Percentiles rank a stretch among this genome's conserved stretches.
phyloP scores from a whole-genome alignment of 1,140 invertebrate genomes.

The Thaumatotibia leucotreta region DNA sequence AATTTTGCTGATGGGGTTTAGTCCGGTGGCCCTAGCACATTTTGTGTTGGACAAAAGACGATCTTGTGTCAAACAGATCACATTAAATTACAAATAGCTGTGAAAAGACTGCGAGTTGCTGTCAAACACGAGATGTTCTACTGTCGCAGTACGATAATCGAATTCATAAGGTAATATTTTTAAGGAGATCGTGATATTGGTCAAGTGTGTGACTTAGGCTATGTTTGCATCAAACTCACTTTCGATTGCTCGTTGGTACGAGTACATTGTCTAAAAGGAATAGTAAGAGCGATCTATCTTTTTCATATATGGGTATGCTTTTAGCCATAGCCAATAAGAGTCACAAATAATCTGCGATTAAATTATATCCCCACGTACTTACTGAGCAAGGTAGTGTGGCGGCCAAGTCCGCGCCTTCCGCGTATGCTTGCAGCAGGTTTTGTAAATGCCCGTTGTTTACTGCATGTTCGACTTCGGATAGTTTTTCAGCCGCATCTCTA shows the following conservation, averaged over 20 bases:
- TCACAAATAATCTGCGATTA: too few relatives aligned
- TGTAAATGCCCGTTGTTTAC: slow-evolving; percentile 92
- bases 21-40: too few relatives aligned
- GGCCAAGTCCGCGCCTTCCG: slow-evolving; percentile 92
- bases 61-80: too few relatives aligned
- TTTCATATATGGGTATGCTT: slow-evolving; percentile 96
- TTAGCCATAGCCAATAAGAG: slow-evolving; percentile 92
- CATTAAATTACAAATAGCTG: too few relatives aligned
- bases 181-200: too few relatives aligned
- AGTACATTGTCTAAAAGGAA: slow-evolving; percentile 94
- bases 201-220: slow-evolving; percentile 94
- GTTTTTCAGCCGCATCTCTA: slow-evolving; percentile 84
- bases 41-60: too few relatives aligned
- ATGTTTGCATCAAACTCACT: slow-evolving; percentile 93
- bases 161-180: too few relatives aligned
- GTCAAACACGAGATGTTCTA: too few relatives aligned
- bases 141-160: too few relatives aligned
- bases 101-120: too few relatives aligned
- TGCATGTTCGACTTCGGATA: slow-evolving; percentile 93
- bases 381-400: slow-evolving; percentile 87
- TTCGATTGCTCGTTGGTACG: slow-evolving; percentile 92
- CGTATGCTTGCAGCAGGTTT: slow-evolving; percentile 93
- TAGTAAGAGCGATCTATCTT: slow-evolving; percentile 85
- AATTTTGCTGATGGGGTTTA: too few relatives aligned
- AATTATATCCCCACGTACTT: slow-evolving; percentile 27